Evolutionary conservation across 2,113 vertebrate species (phyloP), one percentile per base, ranked within the genome.

Genomic region (Datnioides undecimradiatus): DNA sequence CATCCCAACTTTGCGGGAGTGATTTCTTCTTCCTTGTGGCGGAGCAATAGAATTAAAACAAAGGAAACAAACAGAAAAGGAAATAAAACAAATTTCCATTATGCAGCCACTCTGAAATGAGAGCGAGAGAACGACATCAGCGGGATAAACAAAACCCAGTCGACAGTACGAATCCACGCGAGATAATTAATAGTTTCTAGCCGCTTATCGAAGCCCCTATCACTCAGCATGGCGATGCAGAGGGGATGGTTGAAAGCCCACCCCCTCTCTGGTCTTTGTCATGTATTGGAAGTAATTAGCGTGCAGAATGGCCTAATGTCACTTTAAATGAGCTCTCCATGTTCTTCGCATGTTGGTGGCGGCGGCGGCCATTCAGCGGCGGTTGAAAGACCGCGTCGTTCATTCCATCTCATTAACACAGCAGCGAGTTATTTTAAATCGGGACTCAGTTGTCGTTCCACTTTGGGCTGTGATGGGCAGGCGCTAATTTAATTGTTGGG

Each of bases 401-500:
- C 58, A 38, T 77, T 84, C 23, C 21, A 34, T 82, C 78, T 81
- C 57, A 85, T 91, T 92, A 85, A 84, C 57, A 65, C 58, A 38
- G 25, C 77, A 25, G 57, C 52, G 23, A 72, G 79, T 88, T 81
- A 58, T 84, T 89, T 80, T 38, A 64, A 80, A 74, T 54, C 1
- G 3, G 41, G 55, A 62, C 66, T 55, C 19, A 3, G 67, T 48
- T 46, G 73, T 73, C 29, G 21, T 48, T 80, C 40, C 14, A 10
- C 74, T 79, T 70, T 27, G 27, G 65, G 59, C 63, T 10, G 59
- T 83, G 90, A 90, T 73, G 55, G 82, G 76, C 86, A 89, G 82
- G 71, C 45, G 11, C 40, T 91, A 77, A 87, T 92, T 88, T 88
- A 89, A 88, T 86, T 81, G 85, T 82, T 65, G 75, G 79, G 79